Conservation (phyloP, 2,797 vertebrate genomes). For the Mallotus villosus region DNA sequence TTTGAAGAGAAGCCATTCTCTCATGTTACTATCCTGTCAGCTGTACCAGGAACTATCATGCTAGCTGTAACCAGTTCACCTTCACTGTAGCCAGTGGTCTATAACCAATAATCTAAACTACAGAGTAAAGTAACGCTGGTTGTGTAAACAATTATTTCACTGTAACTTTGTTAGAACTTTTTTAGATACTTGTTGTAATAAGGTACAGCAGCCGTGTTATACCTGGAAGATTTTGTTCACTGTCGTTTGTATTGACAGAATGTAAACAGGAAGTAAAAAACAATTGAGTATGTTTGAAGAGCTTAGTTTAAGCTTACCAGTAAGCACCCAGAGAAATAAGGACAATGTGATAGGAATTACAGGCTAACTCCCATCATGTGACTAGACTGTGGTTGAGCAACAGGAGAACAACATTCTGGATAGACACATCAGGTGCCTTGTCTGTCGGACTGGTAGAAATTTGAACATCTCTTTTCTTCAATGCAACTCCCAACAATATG, state of each 20-base stretch:
- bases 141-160: not conserved
- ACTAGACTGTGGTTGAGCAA: constrained; percentile 44
- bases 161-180: not conserved
- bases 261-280: constrained; percentile 6
- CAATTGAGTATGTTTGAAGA: constrained; percentile 29
- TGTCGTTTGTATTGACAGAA: constrained; percentile 18
- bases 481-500: not conserved
- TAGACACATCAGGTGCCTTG: constrained; percentile 18
- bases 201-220: not conserved
- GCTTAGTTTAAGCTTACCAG: constrained; percentile 36
- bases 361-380: constrained; percentile 32
- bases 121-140: not conserved
- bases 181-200: not conserved
- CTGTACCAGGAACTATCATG: not conserved
- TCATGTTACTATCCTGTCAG: constrained; percentile 7
- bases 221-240: not conserved
- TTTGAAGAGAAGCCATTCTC: constrained; percentile 6
- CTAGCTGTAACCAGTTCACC: too few relatives aligned
- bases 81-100: too few relatives aligned
- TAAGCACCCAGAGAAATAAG: constrained; percentile 29
- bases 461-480: constrained; percentile 8
- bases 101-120: too few relatives aligned
- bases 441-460: constrained; percentile 53
- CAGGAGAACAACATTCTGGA: constrained; percentile 17
- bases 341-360: constrained; percentile 48